A percentile compares a stretch with the other conserved stretches of the same genome.
phyloP scores from a whole-genome alignment of 2,113 vertebrate genomes.

The Gracilinanus agilis region DNA sequence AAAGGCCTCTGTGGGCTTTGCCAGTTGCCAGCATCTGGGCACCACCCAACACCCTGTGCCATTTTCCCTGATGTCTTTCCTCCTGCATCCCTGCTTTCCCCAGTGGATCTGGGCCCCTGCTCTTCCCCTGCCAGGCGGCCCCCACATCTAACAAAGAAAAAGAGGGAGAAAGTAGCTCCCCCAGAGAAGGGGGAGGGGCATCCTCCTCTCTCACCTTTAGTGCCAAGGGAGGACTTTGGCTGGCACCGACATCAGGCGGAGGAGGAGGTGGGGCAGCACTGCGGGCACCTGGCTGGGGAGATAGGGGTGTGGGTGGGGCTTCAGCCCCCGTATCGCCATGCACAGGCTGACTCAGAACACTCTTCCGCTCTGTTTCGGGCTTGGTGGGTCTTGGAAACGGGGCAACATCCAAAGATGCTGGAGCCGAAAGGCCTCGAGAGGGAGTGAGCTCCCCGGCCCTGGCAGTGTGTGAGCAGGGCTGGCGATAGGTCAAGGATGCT shows the following conservation, averaged over 20 bases:
- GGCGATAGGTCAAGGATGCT: too few species aligned
- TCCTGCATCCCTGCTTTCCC: too few species aligned
- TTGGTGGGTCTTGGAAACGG: neutral
- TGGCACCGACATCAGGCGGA: neutral
- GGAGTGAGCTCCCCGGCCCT: neutral
- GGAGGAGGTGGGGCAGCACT: neutral
- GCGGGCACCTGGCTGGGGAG: neutral
- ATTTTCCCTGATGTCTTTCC: too few species aligned
- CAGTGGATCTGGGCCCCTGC: neutral
- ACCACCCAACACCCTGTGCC: too few species aligned
- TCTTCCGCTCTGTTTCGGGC: neutral
- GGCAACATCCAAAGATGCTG: neutral
- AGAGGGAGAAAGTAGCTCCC: neutral
- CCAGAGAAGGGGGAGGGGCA: neutral
- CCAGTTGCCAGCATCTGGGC: too few species aligned
- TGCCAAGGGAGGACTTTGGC: neutral
- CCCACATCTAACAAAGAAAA: neutral
- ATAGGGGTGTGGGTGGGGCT: neutral
- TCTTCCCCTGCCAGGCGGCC: too few species aligned
- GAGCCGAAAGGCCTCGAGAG: neutral
- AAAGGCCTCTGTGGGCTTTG: too few species aligned
- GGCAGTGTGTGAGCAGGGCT: neutral
- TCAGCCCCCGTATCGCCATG: neutral
- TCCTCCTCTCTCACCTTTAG: neutral
- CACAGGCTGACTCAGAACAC: neutral